Conservation (phyloP, 2,797 vertebrate species). For the Cossypha caffra region DNA sequence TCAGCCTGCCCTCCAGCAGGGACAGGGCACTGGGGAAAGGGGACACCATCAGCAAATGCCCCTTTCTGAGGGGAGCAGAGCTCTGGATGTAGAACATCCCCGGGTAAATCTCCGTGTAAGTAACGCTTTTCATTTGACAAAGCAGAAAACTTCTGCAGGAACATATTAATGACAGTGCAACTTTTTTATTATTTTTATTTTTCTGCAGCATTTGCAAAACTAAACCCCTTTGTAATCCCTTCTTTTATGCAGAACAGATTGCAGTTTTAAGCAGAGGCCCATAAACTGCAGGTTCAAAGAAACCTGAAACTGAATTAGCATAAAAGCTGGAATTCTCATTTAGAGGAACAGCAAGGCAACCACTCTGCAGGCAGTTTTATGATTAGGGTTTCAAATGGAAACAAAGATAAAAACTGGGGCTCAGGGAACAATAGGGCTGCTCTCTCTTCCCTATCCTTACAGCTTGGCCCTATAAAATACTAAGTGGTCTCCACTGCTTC, state of each 20-base stretch:
- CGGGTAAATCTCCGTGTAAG: not conserved
- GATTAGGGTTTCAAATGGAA: conserved; percentile 74
- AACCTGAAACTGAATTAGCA: conserved; percentile 80
- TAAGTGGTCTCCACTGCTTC: conserved; percentile 5
- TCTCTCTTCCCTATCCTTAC: not conserved
- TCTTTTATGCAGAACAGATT: conserved; percentile 82
- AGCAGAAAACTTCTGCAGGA: conserved; percentile 57
- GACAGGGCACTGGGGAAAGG: not conserved
- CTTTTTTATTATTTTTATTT: conserved; percentile 67
- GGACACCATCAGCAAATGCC: not conserved
- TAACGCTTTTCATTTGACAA: conserved; percentile 37
- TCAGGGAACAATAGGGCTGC: conserved; percentile 29
- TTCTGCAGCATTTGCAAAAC: conserved; percentile 76
- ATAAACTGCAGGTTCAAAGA: conserved; percentile 81
- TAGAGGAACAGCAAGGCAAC: conserved; percentile 74
- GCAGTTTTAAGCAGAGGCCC: conserved; percentile 76
- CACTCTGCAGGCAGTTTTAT: conserved; percentile 73
- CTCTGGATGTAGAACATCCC: not conserved
- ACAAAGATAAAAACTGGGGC: conserved; percentile 67
- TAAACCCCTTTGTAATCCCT: conserved; percentile 74
- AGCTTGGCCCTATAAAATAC: conserved; percentile 9
- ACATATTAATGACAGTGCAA: conserved; percentile 66
- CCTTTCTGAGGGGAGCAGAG: not conserved
- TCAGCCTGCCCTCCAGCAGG: not conserved
- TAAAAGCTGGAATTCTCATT: conserved; percentile 80